phyloP scores from a whole-genome alignment of 2,113 vertebrate genomes.

The Labrus mixtus region DNA sequence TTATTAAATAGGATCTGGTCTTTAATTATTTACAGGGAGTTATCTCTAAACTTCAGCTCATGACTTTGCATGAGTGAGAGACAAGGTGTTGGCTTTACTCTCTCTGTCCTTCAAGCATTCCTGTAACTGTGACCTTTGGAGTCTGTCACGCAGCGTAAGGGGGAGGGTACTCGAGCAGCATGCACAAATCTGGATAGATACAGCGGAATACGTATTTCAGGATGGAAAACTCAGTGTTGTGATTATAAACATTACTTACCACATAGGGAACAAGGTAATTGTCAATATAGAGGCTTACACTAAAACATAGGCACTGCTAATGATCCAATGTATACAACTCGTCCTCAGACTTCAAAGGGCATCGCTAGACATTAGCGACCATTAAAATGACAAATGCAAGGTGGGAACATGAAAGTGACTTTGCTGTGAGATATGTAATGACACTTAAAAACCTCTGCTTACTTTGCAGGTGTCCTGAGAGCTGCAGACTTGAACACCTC shows the following conservation, averaged over 20 bases:
- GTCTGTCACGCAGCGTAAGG: slow-evolving; percentile 76
- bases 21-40: slow-evolving; percentile 63
- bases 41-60: slow-evolving; percentile 64
- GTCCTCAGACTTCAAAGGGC: slow-evolving; percentile 3
- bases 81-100: slow-evolving; percentile 77
- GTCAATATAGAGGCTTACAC: neutral
- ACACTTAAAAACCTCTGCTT: slow-evolving; percentile 41
- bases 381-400: slow-evolving; percentile 4
- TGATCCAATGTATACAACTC: slow-evolving; percentile 11
- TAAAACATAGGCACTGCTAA: neutral
- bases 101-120: slow-evolving; percentile 86
- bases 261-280: neutral
- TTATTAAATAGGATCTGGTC: slow-evolving; percentile 1
- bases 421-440: slow-evolving; percentile 6
- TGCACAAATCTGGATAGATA: slow-evolving; percentile 68
- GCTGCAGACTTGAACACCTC: slow-evolving; percentile 53
- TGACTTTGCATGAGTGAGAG: slow-evolving; percentile 60
- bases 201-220: slow-evolving; percentile 44
- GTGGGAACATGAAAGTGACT: neutral
- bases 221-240: slow-evolving; percentile 22
- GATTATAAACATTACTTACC: neutral
- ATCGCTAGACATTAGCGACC: neutral
- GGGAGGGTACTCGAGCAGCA: slow-evolving; percentile 73
- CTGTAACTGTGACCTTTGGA: slow-evolving; percentile 88
- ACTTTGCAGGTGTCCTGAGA: slow-evolving; percentile 77